Base-by-base conservation (phyloP, 2,113 vertebrate genomes). In the Thryonomys swinderianus region DNA sequence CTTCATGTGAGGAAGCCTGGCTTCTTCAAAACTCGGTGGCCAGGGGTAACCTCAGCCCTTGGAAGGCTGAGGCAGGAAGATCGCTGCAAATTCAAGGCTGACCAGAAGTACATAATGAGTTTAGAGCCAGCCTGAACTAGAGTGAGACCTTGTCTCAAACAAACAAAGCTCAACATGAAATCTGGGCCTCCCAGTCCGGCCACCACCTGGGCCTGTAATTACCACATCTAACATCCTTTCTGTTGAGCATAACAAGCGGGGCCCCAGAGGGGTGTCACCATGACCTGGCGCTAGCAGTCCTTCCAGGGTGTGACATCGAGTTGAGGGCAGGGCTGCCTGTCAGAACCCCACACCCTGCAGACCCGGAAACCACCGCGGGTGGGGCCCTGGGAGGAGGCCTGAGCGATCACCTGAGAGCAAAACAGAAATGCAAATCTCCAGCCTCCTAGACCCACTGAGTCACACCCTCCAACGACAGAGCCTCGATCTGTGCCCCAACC, bases 1-100 rank as follows among this genome's bases (percentile, higher is more conserved):
- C 0, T 0, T 7, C 25, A 21, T 3, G 25, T 14, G 53, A 30
- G 20, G 55, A 57, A 1, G n/a, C 27, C 67, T 12, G 12, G 8
- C 14, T 57, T 57, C 57, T 57, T n/a, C 62, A 59, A 11, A 71
- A 48, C 20, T 51, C 51, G 45, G 16, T 30, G 42, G 71, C 71
- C 42, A 32, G 73, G 42, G 48, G 27, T 6, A 74, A 74, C 2
- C 40, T 12, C 42, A 30, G 71, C 40, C 45, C 71, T 45, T 27
- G 13, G 25, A 42, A 45, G 27, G 42, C 42, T 30, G 73, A 76
- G 7, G 73, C 73, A 48, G 27, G 42, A 16, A 13, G 25, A 45
- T 25, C 0, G 1, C 42, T 76, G 45, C 66, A 18, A 67, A 16
- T 67, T n/a, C 66, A 16, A n/a, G 66, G 32, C 66, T 34, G n/a